phyloP scores from a whole-genome alignment of 2,797 vertebrate species.

The Sebastes matsubarae region DNA sequence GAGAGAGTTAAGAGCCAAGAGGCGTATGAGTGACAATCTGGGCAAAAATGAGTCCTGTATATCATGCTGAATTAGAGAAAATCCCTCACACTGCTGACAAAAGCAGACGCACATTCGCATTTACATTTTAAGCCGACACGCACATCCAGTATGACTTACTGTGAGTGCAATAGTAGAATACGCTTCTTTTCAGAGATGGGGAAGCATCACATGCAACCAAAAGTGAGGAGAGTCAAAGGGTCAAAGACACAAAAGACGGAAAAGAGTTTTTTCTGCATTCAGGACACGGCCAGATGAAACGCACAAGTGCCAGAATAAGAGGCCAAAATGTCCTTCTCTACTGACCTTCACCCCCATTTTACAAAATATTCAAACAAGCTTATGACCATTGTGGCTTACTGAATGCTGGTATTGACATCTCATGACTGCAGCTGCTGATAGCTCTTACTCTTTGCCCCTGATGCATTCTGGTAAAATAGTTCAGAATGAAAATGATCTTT shows the following conservation, averaged over 20 bases:
- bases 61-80: slow-evolving; percentile 74
- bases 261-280: background rate
- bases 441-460: background rate
- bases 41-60: slow-evolving; percentile 64
- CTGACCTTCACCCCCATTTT: slow-evolving; percentile 8
- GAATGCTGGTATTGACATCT: background rate
- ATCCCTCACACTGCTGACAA: slow-evolving; percentile 72
- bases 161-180: slow-evolving; percentile 28
- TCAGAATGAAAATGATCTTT: background rate
- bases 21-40: slow-evolving; percentile 63
- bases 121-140: slow-evolving; percentile 68
- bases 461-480: background rate
- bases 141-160: slow-evolving; percentile 47
- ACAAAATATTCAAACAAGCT: slow-evolving; percentile 5
- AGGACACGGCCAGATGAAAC: background rate
- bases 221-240: slow-evolving; percentile 30
- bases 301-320: background rate
- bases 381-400: background rate
- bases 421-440: background rate
- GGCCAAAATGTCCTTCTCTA: background rate
- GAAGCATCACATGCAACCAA: slow-evolving; percentile 2
- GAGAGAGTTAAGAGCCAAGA: slow-evolving; percentile 54
- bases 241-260: slow-evolving; percentile 19
- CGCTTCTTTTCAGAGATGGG: slow-evolving; percentile 9
- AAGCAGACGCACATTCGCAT: slow-evolving; percentile 57